Conservation (phyloP, 2,113 vertebrate genomes). For the Isurus oxyrinchus region DNA sequence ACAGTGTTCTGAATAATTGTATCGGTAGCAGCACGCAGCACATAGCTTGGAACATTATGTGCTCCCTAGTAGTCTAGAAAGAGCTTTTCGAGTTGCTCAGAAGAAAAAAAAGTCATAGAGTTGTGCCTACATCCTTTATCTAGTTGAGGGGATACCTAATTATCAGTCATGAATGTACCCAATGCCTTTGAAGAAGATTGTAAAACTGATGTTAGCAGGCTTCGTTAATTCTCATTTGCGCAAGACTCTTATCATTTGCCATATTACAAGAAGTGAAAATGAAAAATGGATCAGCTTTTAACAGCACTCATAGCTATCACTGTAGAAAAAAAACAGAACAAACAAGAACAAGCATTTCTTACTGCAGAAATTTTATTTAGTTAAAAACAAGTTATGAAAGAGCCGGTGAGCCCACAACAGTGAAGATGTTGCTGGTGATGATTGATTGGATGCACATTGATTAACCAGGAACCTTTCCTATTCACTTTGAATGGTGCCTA, state of each 20-base stretch:
- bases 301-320: not conserved
- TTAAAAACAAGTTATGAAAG: not conserved
- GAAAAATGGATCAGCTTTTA: not conserved
- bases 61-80: too few relatives aligned
- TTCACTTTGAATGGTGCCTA: not conserved
- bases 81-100: too few relatives aligned
- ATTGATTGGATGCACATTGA: not conserved
- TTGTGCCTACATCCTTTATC: not conserved
- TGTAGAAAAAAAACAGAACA: not conserved
- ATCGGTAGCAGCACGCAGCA: not conserved
- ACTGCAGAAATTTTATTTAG: not conserved
- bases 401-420: not conserved
- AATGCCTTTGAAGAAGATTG: not conserved
- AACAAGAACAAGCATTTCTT: not conserved
- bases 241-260: not conserved
- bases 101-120: not conserved
- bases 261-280: not conserved
- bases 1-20: not conserved
- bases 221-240: not conserved
- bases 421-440: not conserved
- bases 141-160: not conserved
- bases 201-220: not conserved
- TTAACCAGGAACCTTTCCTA: not conserved
- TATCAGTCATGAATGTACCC: not conserved
- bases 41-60: not conserved